phyloP scores from a whole-genome alignment of 2,888 invertebrate species.

The Eristalinus aeneus region DNA sequence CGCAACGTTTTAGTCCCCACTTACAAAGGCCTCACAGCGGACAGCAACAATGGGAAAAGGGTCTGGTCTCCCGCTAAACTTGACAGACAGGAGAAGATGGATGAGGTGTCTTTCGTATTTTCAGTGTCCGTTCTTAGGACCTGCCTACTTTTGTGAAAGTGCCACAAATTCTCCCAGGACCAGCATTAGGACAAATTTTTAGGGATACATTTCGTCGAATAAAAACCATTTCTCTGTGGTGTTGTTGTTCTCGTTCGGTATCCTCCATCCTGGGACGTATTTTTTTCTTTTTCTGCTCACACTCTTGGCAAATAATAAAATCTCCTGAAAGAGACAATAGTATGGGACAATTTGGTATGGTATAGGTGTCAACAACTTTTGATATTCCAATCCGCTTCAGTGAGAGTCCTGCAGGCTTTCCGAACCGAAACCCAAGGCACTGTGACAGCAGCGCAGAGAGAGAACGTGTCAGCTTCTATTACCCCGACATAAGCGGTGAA shows the following conservation, averaged over 20 bases:
- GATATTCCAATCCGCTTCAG: conserved; percentile 70
- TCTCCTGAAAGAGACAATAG: background rate
- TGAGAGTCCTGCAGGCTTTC: conserved; percentile 42
- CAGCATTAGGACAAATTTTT: conserved; percentile 62
- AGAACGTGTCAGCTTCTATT: conserved; percentile 70
- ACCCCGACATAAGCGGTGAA: conserved; percentile 80
- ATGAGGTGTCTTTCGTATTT: conserved; percentile 60
- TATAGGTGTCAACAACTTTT: conserved; percentile 70
- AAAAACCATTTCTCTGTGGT: background rate
- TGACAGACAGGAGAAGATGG: conserved; percentile 68
- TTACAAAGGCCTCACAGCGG: conserved; percentile 44
- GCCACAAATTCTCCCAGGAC: conserved; percentile 64
- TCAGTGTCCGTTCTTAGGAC: conserved; percentile 63
- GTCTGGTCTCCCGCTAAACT: conserved; percentile 68
- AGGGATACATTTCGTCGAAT: conserved; percentile 48
- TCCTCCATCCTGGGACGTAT: conserved; percentile 12
- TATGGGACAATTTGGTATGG: conserved; percentile 64
- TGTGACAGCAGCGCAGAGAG: background rate
- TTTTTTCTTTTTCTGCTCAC: conserved; percentile 16
- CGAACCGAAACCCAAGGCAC: background rate
- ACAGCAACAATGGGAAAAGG: conserved; percentile 56
- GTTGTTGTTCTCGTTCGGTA: conserved; percentile 18
- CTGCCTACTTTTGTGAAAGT: conserved; percentile 67
- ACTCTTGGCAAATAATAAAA: conserved; percentile 35
- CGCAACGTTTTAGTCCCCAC: conserved; percentile 57